These are phyloP conservation scores for Morbakka virulenta DNA, from an alignment of 30 jellyfish, hydroid and myxozoan species.

Conservation along the genomic window DNA sequence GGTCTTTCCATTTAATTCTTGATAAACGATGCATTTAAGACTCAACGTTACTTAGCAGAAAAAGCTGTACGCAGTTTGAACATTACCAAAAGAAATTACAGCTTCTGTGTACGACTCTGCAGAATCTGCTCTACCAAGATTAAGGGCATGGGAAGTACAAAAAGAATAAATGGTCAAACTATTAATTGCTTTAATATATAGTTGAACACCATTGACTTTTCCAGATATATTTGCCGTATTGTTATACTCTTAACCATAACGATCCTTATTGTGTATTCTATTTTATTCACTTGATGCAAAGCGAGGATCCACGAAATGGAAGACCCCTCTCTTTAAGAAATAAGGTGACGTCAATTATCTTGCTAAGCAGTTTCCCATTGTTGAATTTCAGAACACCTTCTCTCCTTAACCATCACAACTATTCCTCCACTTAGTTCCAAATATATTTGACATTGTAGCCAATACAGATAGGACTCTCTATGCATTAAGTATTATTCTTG, in stretches of 20 bases:
- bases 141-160: constrained; percentile 37
- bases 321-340: no score
- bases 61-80: no score
- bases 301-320: constrained; percentile 7
- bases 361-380: neutral
- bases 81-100: constrained; percentile 39
- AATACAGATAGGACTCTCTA: no score
- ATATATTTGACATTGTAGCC: no score
- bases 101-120: constrained; percentile 47
- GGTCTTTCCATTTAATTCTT: constrained; percentile 28
- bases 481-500: no score
- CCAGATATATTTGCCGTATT: neutral
- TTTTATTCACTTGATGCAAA: neutral
- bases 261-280: neutral
- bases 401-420: neutral
- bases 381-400: neutral
- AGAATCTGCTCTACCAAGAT: constrained; percentile 44
- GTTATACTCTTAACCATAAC: neutral
- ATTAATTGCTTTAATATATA: no score
- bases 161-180: no score
- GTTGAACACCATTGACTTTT: no score
- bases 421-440: neutral
- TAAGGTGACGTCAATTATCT: neutral
- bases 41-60: no score
- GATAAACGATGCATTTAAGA: constrained; percentile 40